Percentiles rank a stretch among this genome's conserved stretches.
Evolutionary conservation across 2,888 invertebrate species (phyloP).

Genomic region (Thecophora atra): DNA sequence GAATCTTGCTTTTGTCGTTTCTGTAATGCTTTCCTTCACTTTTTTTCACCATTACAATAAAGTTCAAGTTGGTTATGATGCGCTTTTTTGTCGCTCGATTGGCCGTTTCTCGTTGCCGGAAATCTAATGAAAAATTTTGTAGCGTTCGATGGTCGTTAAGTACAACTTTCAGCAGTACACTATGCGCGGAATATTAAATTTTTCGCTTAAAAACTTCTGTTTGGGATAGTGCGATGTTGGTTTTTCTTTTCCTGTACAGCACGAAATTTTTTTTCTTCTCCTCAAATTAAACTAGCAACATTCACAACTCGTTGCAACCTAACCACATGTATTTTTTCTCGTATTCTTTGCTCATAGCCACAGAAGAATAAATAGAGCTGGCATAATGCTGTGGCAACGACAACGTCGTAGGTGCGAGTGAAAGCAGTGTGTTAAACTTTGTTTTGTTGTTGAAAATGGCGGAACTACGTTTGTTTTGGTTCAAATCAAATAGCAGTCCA

Average conservation of each 20-base stretch:
- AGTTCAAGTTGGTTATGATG: conserved; percentile 11
- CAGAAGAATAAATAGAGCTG: background rate
- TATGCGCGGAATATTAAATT: too few species aligned
- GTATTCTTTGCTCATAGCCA: conserved; percentile 28
- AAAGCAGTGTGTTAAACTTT: background rate
- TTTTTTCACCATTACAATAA: conserved; percentile 3
- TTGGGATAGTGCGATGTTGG: too few species aligned
- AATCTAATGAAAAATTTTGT: background rate
- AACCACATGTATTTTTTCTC: conserved; percentile 38
- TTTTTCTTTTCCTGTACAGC: conserved; percentile 8
- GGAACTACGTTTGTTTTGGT: conserved; percentile 14
- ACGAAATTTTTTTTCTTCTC: conserved; percentile 20
- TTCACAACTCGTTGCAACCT: conserved; percentile 31
- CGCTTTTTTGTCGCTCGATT: conserved; percentile 11
- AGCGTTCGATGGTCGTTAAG: background rate
- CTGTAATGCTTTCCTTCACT: conserved; percentile 5
- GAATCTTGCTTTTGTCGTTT: conserved; percentile 13
- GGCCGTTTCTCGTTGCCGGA: conserved; percentile 17
- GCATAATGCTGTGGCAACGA: background rate
- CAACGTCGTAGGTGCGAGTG: background rate
- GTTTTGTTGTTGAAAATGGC: conserved; percentile 28
- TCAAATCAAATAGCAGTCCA: background rate
- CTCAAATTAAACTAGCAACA: conserved; percentile 30
- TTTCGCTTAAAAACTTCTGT: conserved; percentile 34
- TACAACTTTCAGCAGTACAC: too few species aligned